Base-by-base conservation (phyloP, 2,113 vertebrate genomes). In the Psilopogon haemacephalus region DNA sequence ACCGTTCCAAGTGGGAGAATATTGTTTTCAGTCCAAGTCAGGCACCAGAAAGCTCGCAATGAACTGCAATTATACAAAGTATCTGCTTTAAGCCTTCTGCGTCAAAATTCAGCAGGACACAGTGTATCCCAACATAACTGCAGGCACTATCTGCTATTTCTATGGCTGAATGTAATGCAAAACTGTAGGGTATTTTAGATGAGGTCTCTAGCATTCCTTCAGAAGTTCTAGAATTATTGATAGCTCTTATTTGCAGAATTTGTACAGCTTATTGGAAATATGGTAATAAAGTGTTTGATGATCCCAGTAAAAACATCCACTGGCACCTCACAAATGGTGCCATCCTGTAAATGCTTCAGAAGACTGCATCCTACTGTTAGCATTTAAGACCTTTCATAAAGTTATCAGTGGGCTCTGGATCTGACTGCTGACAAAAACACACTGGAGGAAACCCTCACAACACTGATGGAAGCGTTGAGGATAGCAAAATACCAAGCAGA, bases 11-110 rank as follows among this genome's bases (percentile, higher is more conserved):
- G 77, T 86, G 55, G 40, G 68, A 89, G 71, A 88, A 84, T 50
- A 92, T 17, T 82, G 69, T 85, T 92, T 81, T 91, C 71, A 69
- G 55, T 85, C 88, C 72, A 93, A 91, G 55, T 52, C 46, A 71
- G 73, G 65, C 86, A 95, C 42, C 42, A 77, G 56, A 93, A 93
- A 74, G 64, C 46, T 55, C 56, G 62, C 60, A 23, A 19, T 74
- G 79, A 84, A 68, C 64, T 86, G 80, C 76, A 86, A 2, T 84
- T 93, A 74, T 20, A 58, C 58, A 11, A 84, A 74, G 27, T 26
- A 77, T 68, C 72, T 88, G 69, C 69, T 71, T 76, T 91, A 83
- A 73, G 52, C 64, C 28, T 75, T 59, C 55, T 86, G 32, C 71
- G 33, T 88, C 59, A 73, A 76, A 88, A 87, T 87, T 79, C n/a